Conservation (phyloP, 2,888 invertebrate species). For the Cataglyphis albicans region DNA sequence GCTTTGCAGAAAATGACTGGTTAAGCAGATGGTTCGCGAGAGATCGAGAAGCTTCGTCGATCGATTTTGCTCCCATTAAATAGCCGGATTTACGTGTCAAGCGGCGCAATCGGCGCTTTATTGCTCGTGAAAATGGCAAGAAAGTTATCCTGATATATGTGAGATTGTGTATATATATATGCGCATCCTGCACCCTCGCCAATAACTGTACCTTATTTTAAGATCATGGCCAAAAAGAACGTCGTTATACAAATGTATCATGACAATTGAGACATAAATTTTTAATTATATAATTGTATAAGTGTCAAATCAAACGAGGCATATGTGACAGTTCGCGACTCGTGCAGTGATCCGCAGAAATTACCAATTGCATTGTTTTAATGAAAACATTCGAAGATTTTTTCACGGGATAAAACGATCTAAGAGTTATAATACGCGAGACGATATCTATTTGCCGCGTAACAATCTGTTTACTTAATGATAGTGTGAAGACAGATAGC, state of each 20-base stretch:
- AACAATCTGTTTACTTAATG: conserved; percentile 72
- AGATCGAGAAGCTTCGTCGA: conserved; percentile 50
- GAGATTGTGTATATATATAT: not conserved
- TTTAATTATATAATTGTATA: not conserved
- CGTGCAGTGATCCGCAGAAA: not conserved
- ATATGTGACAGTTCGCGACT: not conserved
- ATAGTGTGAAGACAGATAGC: conserved; percentile 72
- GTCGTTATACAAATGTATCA: conserved; percentile 11
- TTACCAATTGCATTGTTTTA: not conserved
- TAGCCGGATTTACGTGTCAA: conserved; percentile 67
- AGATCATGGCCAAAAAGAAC: not conserved
- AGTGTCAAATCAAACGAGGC: conserved; percentile 8
- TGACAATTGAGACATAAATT: conserved; percentile 29
- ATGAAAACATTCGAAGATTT: conserved; percentile 32
- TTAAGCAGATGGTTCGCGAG: conserved; percentile 57
- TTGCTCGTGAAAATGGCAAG: conserved; percentile 59
- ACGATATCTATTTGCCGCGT: conserved; percentile 61
- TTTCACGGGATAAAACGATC: not conserved
- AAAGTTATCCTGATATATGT: conserved; percentile 21
- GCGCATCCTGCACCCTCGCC: not conserved
- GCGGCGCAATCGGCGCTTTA: conserved; percentile 55
- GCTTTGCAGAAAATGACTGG: conserved; percentile 68
- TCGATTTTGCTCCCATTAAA: conserved; percentile 71
- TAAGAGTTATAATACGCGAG: conserved; percentile 22
- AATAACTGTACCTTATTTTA: conserved; percentile 17